Evolutionary conservation across 2,113 vertebrate genomes (phyloP).

Genomic region (Gasterosteus aculeatus): DNA sequence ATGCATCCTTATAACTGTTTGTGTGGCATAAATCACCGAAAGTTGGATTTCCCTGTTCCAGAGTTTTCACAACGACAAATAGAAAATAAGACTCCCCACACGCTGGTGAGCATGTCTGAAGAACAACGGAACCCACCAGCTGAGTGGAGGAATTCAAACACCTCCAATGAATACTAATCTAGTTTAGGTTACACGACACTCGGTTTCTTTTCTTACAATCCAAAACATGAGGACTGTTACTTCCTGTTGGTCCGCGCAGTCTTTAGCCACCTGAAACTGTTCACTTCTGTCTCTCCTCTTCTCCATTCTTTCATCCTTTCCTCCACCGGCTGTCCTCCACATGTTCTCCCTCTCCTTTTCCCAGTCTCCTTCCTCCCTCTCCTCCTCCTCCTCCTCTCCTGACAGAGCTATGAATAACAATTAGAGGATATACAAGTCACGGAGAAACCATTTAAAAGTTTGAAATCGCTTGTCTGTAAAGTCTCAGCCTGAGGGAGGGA

Average conservation of each 20-base stretch:
- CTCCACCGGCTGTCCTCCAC: constrained; percentile 29
- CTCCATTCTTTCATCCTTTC: constrained; percentile 20
- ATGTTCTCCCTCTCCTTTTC: constrained; percentile 36
- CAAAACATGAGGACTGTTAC: not conserved
- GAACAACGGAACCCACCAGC: not conserved
- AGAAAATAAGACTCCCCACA: not conserved
- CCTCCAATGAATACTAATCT: not conserved
- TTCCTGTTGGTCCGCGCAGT: not conserved
- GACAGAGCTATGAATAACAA: constrained; percentile 80
- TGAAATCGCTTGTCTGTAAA: constrained; percentile 75
- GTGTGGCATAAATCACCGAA: constrained; percentile 4
- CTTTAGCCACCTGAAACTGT: no score
- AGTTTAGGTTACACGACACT: not conserved
- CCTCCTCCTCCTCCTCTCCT: constrained; percentile 51
- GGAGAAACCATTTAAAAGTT: constrained; percentile 77
- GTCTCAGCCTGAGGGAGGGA: constrained; percentile 56
- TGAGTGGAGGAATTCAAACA: not conserved
- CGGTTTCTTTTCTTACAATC: not conserved
- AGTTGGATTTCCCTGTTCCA: not conserved
- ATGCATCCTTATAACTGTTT: not conserved
- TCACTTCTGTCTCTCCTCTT: constrained; percentile 4
- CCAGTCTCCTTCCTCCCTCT: constrained; percentile 30
- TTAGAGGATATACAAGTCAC: constrained; percentile 77
- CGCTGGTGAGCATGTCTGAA: not conserved
- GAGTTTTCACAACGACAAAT: not conserved